A percentile compares a stretch with the other conserved stretches of the same genome.
These are phyloP conservation scores for Petrocephalus microphthalmus DNA, from an alignment of 2,113 vertebrate species.

Conservation along the genomic window DNA sequence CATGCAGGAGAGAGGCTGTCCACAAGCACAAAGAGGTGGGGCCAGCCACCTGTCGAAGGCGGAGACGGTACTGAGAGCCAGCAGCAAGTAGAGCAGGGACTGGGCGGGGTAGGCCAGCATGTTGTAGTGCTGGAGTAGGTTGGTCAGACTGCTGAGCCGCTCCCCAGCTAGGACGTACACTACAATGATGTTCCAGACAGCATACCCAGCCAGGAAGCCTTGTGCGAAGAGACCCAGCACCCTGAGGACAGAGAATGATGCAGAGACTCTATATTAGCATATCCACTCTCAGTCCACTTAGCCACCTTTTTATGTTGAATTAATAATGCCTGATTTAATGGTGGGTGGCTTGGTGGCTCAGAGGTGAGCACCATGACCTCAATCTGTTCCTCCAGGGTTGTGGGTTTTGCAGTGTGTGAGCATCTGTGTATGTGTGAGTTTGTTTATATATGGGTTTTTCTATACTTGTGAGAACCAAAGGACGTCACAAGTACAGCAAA, in stretches of 20 bases:
- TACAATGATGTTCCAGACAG: slow-evolving; percentile 87
- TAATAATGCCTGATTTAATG: not conserved
- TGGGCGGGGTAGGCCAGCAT: slow-evolving; percentile 82
- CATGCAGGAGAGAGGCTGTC: slow-evolving; percentile 2
- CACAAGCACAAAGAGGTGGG: not conserved
- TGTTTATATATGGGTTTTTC: not conserved
- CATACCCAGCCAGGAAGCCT: slow-evolving; percentile 86
- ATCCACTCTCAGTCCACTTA: not conserved
- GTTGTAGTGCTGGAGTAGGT: slow-evolving; percentile 83
- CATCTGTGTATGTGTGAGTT: not conserved
- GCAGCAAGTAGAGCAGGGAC: slow-evolving; percentile 84
- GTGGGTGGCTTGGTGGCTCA: not conserved
- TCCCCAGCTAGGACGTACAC: slow-evolving; percentile 80
- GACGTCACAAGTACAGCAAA: not conserved
- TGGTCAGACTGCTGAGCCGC: slow-evolving; percentile 66
- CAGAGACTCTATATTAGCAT: not conserved
- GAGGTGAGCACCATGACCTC: not conserved
- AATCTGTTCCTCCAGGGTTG: not conserved
- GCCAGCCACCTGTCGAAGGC: slow-evolving; percentile 82
- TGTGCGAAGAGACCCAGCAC: slow-evolving; percentile 78
- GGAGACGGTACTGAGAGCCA: slow-evolving; percentile 83
- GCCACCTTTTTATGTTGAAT: not conserved
- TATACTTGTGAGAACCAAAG: not conserved
- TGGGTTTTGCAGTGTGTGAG: not conserved
- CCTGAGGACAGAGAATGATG: slow-evolving; percentile 44